Percentiles rank a stretch among this genome's conserved stretches.
Evolutionary conservation across 2,113 vertebrate species (phyloP).

Genomic region (Nerophis lumbriciformis): DNA sequence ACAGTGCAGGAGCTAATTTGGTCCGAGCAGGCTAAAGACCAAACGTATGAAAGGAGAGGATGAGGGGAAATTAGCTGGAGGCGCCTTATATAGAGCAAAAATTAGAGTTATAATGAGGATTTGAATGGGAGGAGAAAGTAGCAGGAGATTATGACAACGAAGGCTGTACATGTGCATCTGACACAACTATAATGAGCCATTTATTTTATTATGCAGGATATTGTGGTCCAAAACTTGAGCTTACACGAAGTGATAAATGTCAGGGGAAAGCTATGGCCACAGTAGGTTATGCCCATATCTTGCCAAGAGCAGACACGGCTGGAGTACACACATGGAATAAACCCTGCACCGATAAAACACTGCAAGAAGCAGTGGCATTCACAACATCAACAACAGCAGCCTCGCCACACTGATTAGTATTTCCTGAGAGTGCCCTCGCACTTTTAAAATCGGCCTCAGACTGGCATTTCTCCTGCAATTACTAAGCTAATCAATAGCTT

Average conservation of each 20-base stretch:
- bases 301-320: neutral
- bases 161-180: conserved; percentile 14
- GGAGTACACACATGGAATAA: conserved; percentile 5
- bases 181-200: conserved; percentile 21
- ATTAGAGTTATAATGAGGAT: conserved; percentile 38
- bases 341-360: conserved; percentile 20
- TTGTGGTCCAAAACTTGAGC: conserved; percentile 8
- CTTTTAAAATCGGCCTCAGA: conserved; percentile 37
- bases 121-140: conserved; percentile 17
- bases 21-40: conserved; percentile 24
- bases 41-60: conserved; percentile 27
- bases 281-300: conserved; percentile 19
- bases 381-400: conserved; percentile 20
- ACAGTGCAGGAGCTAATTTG: neutral
- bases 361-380: conserved; percentile 28
- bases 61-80: conserved; percentile 17
- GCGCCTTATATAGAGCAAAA: conserved; percentile 34
- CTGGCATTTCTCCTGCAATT: conserved; percentile 49
- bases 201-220: conserved; percentile 30
- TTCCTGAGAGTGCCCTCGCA: conserved; percentile 51
- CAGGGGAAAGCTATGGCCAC: conserved; percentile 9
- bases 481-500: conserved; percentile 53
- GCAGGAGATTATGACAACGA: conserved; percentile 9
- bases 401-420: conserved; percentile 52
- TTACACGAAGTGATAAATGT: conserved; percentile 21